Evolutionary conservation across 2,888 invertebrate species (phyloP).

Genomic region (Isoperla grammatica): DNA sequence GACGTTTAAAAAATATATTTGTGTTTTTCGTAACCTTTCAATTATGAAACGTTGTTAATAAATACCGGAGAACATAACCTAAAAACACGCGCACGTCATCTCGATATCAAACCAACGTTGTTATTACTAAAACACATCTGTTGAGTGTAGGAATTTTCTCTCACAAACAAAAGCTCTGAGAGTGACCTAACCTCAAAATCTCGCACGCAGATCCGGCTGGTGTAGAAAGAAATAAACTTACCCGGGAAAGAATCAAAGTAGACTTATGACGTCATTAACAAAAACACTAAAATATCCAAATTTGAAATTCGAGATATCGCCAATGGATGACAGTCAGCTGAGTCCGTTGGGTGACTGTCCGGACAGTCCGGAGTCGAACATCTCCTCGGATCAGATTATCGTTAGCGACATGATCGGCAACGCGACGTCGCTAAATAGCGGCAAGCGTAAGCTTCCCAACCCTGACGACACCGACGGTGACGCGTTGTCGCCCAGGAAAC

Average conservation of each 20-base stretch:
- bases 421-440: constrained; percentile 10
- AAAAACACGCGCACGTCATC: too few species aligned
- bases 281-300: neutral
- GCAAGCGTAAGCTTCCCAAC: constrained; percentile 21
- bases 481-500: constrained; percentile 37
- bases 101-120: too few species aligned
- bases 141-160: too few species aligned
- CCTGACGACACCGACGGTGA: constrained; percentile 39
- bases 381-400: constrained; percentile 22
- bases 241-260: neutral
- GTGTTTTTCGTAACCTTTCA: too few species aligned
- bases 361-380: constrained; percentile 25
- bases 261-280: too few species aligned
- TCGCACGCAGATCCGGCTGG: neutral
- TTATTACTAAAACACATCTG: too few species aligned
- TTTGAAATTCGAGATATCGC: constrained; percentile 30
- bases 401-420: constrained; percentile 20
- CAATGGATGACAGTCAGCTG: constrained; percentile 23
- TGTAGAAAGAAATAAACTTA: neutral
- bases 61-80: too few species aligned
- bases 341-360: constrained; percentile 28
- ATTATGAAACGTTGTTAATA: too few species aligned
- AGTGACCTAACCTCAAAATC: neutral
- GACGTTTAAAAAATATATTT: too few species aligned
- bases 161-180: too few species aligned